phyloP scores from a whole-genome alignment of 2,113 vertebrate species.

The Condylura cristata region DNA sequence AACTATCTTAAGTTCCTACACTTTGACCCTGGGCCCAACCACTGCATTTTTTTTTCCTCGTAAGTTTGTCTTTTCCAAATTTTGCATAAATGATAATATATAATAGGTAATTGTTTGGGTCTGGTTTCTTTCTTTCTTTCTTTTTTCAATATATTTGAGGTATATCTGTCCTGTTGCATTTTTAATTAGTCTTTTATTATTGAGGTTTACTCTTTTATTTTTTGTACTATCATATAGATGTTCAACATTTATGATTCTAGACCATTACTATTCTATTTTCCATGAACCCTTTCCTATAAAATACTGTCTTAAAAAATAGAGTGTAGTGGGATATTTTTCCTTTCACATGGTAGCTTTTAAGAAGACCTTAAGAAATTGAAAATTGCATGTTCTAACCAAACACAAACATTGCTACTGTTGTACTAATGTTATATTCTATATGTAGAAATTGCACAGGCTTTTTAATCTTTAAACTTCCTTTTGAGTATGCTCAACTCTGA shows the following conservation, averaged over 20 bases:
- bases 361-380: background rate
- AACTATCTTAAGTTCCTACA: background rate
- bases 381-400: background rate
- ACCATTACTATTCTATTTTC: background rate
- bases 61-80: constrained; percentile 29
- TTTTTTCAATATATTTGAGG: background rate
- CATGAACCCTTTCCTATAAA: background rate
- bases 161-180: background rate
- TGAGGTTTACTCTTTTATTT: background rate
- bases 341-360: background rate
- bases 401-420: background rate
- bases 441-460: background rate
- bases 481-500: constrained; percentile 19
- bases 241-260: background rate
- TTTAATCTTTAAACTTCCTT: constrained; percentile 32
- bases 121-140: background rate
- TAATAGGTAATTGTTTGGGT: background rate
- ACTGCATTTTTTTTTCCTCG: background rate
- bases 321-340: background rate
- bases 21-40: background rate
- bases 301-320: background rate
- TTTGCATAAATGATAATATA: background rate
- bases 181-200: background rate
- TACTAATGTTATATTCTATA: background rate
- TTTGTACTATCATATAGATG: background rate